Percentiles rank a stretch among this genome's conserved stretches.
These are phyloP conservation scores for Eurois occulta DNA, from an alignment of 2,888 invertebrate genomes.

Conservation along the genomic window DNA sequence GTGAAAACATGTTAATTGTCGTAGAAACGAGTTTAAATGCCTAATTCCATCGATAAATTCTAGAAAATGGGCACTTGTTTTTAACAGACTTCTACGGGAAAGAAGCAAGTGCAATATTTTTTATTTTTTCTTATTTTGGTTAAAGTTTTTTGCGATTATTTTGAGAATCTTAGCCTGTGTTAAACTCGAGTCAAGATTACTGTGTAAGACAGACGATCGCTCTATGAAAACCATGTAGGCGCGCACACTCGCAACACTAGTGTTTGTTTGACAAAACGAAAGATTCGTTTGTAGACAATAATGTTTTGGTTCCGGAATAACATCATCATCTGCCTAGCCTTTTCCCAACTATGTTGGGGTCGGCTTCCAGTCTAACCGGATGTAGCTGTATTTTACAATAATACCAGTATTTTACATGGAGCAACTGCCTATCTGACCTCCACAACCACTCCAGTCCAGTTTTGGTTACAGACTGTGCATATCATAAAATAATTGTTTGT, in stretches of 20 bases:
- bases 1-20: background rate
- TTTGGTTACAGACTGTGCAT: background rate
- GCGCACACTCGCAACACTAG: slow-evolving; percentile 1
- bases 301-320: background rate
- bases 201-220: background rate
- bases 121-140: background rate
- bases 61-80: background rate
- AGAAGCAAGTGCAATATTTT: background rate
- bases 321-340: too few relatives aligned
- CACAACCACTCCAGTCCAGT: too few relatives aligned
- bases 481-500: slow-evolving; percentile 2
- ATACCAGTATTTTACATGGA: too few relatives aligned
- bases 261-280: slow-evolving; percentile 5
- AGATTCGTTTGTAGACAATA: slow-evolving; percentile 1
- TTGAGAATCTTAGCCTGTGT: background rate
- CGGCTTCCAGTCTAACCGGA: too few relatives aligned
- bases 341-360: too few relatives aligned
- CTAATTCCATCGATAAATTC: background rate
- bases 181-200: background rate
- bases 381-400: too few relatives aligned
- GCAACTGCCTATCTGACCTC: too few relatives aligned
- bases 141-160: background rate
- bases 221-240: slow-evolving; percentile 5
- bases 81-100: background rate
- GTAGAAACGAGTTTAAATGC: background rate